Conservation (phyloP, 2,113 vertebrate species). For the Clinocottus analis region DNA sequence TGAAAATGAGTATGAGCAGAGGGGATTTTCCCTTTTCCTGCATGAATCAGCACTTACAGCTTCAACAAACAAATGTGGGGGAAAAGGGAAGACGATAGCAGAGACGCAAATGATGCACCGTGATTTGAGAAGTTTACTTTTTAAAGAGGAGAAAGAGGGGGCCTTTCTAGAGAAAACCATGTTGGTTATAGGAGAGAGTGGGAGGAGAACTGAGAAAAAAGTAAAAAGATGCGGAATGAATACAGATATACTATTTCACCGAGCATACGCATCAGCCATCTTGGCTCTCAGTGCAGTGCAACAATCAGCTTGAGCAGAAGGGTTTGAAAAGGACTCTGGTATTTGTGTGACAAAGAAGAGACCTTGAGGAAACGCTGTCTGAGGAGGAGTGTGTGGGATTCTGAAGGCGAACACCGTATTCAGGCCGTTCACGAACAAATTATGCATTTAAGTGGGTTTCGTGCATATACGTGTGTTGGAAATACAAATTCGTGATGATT, state of each 20-base stretch:
- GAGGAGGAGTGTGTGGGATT: slow-evolving; percentile 39
- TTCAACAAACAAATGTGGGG: slow-evolving; percentile 42
- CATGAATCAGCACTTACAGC: slow-evolving; percentile 68
- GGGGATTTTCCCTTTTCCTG: slow-evolving; percentile 74
- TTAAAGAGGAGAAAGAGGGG: slow-evolving; percentile 22
- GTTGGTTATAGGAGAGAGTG: slow-evolving; percentile 50
- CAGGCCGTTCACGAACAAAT: slow-evolving; percentile 8
- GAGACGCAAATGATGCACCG: slow-evolving; percentile 17
- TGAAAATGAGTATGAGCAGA: slow-evolving; percentile 41
- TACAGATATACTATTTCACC: slow-evolving; percentile 35
- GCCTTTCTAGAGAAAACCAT: slow-evolving; percentile 31
- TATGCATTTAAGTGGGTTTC: slow-evolving; percentile 6
- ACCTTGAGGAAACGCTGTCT: slow-evolving; percentile 63
- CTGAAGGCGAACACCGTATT: slow-evolving; percentile 24
- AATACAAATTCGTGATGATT: neutral
- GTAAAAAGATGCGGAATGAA: slow-evolving; percentile 37
- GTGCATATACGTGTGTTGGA: slow-evolving; percentile 1
- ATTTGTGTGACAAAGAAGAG: slow-evolving; percentile 54
- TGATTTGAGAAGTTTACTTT: slow-evolving; percentile 24
- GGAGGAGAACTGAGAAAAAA: slow-evolving; percentile 49
- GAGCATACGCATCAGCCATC: slow-evolving; percentile 34
- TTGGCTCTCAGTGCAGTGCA: slow-evolving; percentile 37
- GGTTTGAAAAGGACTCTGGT: slow-evolving; percentile 42
- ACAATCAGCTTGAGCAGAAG: slow-evolving; percentile 46
- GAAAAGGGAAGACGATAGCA: neutral